phyloP scores from a whole-genome alignment of 2,797 vertebrate genomes.

The Amazona ochrocephala region DNA sequence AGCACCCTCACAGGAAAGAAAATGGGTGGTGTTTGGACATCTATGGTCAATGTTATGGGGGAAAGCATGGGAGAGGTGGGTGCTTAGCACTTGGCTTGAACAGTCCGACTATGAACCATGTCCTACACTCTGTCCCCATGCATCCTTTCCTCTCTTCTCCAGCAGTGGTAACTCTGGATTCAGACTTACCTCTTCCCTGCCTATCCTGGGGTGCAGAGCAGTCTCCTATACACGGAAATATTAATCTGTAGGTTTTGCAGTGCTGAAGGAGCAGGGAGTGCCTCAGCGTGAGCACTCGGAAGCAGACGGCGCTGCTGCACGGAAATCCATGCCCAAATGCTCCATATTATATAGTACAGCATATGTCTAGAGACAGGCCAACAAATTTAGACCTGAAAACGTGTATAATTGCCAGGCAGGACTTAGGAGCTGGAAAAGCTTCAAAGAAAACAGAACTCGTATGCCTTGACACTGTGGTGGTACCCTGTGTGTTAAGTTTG shows the following conservation, averaged over 20 bases:
- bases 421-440: constrained; percentile 18
- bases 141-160: not conserved
- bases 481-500: not conserved
- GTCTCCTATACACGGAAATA: not conserved
- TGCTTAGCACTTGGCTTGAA: accelerated
- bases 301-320: not conserved
- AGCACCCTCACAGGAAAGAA: not conserved
- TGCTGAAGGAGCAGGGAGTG: not conserved
- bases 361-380: constrained; percentile 53
- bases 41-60: not conserved
- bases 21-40: not conserved
- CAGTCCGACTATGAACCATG: accelerated
- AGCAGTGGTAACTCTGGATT: not conserved
- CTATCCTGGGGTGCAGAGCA: not conserved
- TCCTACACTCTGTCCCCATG: not conserved
- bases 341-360: constrained; percentile 1
- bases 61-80: not conserved
- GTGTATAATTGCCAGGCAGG: constrained; percentile 45
- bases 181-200: not conserved
- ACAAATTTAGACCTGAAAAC: constrained; percentile 39
- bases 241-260: not conserved
- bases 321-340: constrained; percentile 7
- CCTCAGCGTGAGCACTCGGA: not conserved
- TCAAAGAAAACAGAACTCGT: not conserved
- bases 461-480: not conserved